phyloP scores from a whole-genome alignment of 2,888 invertebrate genomes.

The Beris morrisii region DNA sequence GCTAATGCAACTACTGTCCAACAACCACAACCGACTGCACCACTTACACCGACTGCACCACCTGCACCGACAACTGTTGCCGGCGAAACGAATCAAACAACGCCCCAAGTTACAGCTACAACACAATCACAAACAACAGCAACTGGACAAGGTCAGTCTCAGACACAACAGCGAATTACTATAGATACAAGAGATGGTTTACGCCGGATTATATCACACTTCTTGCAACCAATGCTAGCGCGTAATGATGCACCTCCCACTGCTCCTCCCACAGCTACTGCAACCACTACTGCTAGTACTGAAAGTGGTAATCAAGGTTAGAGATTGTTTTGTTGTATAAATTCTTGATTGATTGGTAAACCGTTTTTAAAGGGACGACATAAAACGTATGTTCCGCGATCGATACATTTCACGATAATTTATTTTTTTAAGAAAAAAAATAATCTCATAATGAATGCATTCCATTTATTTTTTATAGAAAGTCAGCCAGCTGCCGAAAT shows the following conservation, averaged over 20 bases:
- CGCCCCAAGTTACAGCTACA: slow-evolving; percentile 39
- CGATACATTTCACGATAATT: too few species aligned
- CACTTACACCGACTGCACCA: slow-evolving; percentile 28
- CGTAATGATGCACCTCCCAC: slow-evolving; percentile 31
- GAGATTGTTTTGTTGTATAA: slow-evolving; percentile 24
- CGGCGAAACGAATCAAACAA: slow-evolving; percentile 27
- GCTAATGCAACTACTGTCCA: slow-evolving; percentile 18
- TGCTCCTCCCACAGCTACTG: neutral
- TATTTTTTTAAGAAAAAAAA: too few species aligned
- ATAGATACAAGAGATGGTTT: slow-evolving; percentile 42
- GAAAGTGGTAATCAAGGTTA: slow-evolving; percentile 39
- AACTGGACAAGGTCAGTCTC: slow-evolving; percentile 33
- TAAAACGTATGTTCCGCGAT: too few species aligned
- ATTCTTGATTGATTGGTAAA: neutral
- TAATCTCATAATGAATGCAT: too few species aligned
- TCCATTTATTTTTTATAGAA: slow-evolving; percentile 37
- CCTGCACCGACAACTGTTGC: slow-evolving; percentile 14
- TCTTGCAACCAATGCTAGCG: slow-evolving; percentile 31
- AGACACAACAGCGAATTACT: slow-evolving; percentile 38
- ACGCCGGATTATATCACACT: slow-evolving; percentile 42
- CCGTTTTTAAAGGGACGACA: slow-evolving; percentile 11
- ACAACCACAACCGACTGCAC: slow-evolving; percentile 23
- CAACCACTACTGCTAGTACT: slow-evolving; percentile 10
- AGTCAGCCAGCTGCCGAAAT: slow-evolving; percentile 41
- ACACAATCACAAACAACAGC: slow-evolving; percentile 26